phyloP scores from a whole-genome alignment of 2,797 vertebrate species.

The Melanotaenia boesemani region DNA sequence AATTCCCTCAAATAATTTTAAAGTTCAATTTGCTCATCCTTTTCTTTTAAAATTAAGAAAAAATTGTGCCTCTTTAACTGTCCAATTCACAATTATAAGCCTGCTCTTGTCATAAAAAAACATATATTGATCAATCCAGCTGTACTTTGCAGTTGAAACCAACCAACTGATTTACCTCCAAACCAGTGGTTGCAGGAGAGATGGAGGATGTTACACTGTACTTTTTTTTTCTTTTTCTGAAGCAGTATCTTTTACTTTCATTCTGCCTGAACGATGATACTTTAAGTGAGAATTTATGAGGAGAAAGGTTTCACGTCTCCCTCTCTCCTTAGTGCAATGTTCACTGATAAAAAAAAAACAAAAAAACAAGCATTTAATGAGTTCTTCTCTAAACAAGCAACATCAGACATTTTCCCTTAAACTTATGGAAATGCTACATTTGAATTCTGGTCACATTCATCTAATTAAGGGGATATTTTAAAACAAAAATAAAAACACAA shows the following conservation, averaged over 20 bases:
- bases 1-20: slow-evolving; percentile 32
- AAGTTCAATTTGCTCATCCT: slow-evolving; percentile 45
- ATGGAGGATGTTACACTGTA: slow-evolving; percentile 43
- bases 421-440: slow-evolving; percentile 52
- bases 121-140: slow-evolving; percentile 29
- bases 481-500: neutral
- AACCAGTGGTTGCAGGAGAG: slow-evolving; percentile 48
- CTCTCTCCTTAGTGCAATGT: slow-evolving; percentile 73
- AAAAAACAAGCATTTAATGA: slow-evolving; percentile 66
- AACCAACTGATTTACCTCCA: slow-evolving; percentile 55
- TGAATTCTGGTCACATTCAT: slow-evolving; percentile 46
- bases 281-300: slow-evolving; percentile 3
- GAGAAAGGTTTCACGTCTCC: slow-evolving; percentile 51
- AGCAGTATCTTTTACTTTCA: slow-evolving; percentile 23
- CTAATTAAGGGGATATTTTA: slow-evolving; percentile 52
- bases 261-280: slow-evolving; percentile 17
- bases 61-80: slow-evolving; percentile 69
- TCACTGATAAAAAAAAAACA: slow-evolving; percentile 28
- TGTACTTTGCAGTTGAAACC: slow-evolving; percentile 39
- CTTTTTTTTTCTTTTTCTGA: slow-evolving; percentile 20
- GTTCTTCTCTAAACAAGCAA: slow-evolving; percentile 50
- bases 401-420: slow-evolving; percentile 39
- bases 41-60: slow-evolving; percentile 37
- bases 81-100: slow-evolving; percentile 42
- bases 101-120: slow-evolving; percentile 31